phyloP scores from a whole-genome alignment of 2,888 invertebrate species.

The Pediacus dermestoides region DNA sequence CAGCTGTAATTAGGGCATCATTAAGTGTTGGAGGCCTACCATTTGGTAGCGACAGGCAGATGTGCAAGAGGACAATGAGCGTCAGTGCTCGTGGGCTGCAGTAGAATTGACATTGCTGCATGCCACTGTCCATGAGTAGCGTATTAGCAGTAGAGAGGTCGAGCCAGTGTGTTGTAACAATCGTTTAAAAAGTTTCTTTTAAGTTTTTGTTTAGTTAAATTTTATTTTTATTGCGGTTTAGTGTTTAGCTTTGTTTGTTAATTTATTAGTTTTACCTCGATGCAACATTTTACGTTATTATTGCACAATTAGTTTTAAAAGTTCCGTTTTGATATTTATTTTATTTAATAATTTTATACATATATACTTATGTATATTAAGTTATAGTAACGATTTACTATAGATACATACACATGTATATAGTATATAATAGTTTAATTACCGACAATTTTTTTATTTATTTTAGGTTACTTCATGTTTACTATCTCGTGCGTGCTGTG shows the following conservation, averaged over 20 bases:
- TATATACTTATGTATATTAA: constrained; percentile 43
- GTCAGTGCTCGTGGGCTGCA: constrained; percentile 48
- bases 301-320: constrained; percentile 37
- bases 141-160: constrained; percentile 38
- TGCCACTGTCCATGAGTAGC: constrained; percentile 47
- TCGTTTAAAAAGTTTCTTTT: constrained; percentile 24
- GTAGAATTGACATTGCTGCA: constrained; percentile 49
- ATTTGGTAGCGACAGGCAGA: constrained; percentile 51
- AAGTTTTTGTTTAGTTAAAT: constrained; percentile 10
- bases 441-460: constrained; percentile 37
- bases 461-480: constrained; percentile 49
- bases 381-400: too few species aligned
- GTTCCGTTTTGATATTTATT: constrained; percentile 16
- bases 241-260: constrained; percentile 21
- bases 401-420: constrained; percentile 48
- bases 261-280: constrained; percentile 18
- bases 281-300: constrained; percentile 24
- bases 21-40: constrained; percentile 45
- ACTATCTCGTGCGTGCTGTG: constrained; percentile 47
- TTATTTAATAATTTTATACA: constrained; percentile 34
- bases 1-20: too few species aligned
- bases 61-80: constrained; percentile 49
- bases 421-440: constrained; percentile 43
- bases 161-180: constrained; percentile 43
- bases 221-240: constrained; percentile 1